phyloP scores from a whole-genome alignment of 2,113 vertebrate genomes.

The Rutilus rutilus region DNA sequence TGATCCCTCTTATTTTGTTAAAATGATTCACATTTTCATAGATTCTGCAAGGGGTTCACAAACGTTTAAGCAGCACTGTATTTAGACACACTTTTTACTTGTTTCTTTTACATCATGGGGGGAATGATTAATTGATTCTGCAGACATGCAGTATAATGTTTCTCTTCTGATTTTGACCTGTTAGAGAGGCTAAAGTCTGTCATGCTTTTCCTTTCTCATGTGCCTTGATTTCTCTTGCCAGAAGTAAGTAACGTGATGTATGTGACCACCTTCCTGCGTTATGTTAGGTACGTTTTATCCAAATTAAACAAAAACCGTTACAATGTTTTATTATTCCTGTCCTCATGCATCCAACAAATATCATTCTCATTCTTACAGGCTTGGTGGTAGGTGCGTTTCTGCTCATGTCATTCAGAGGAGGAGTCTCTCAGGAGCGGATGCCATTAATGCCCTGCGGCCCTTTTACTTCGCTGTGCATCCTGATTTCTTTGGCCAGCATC shows the following conservation, averaged over 20 bases:
- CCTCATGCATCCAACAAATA: neutral
- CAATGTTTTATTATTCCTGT: neutral
- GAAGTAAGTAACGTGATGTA: conserved; percentile 63
- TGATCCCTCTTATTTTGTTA: no score
- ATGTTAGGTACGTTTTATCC: conserved; percentile 63
- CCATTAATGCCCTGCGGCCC: conserved; percentile 90
- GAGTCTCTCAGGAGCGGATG: conserved; percentile 87
- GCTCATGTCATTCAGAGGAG: conserved; percentile 74
- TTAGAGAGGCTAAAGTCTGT: neutral
- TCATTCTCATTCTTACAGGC: conserved; percentile 67
- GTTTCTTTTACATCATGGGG: neutral
- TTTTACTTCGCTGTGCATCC: conserved; percentile 98
- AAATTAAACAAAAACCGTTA: no score
- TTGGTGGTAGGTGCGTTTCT: conserved; percentile 71
- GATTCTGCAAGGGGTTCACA: no score
- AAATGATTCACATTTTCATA: no score
- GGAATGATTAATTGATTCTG: no score
- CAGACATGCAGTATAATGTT: neutral
- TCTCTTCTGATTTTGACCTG: neutral
- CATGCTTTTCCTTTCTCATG: neutral
- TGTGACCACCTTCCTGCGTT: conserved; percentile 64
- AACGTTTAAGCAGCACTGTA: no score
- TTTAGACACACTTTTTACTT: no score
- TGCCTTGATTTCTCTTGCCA: neutral
- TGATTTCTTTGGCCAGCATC: conserved; percentile 96